phyloP scores from a whole-genome alignment of 1,140 invertebrate genomes.

The Zaprionus tsacasi region DNA sequence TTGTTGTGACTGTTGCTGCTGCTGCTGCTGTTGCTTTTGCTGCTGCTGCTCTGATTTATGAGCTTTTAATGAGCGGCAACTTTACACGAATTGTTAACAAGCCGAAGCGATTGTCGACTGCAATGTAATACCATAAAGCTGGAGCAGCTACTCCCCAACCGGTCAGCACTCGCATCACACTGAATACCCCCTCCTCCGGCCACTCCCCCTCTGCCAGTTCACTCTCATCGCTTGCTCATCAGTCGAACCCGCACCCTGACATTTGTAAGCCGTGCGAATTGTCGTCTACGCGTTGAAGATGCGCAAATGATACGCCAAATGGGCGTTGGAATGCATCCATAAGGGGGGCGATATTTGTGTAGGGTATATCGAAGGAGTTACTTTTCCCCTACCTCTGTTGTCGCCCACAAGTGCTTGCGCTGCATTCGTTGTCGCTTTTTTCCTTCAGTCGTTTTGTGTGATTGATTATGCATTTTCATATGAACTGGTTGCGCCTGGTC shows the following conservation, averaged over 20 bases:
- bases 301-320: constrained; percentile 71
- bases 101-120: constrained; percentile 33
- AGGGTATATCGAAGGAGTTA: constrained; percentile 8
- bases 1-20: constrained; percentile 8
- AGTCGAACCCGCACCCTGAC: constrained; percentile 64
- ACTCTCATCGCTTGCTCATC: constrained; percentile 20
- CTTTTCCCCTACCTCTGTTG: not conserved
- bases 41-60: constrained; percentile 70
- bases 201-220: not conserved
- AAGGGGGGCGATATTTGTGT: constrained; percentile 10
- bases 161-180: constrained; percentile 21
- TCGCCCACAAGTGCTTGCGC: constrained; percentile 19
- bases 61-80: constrained; percentile 80
- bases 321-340: constrained; percentile 48
- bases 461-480: constrained; percentile 81
- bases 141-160: constrained; percentile 35
- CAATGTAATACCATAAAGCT: constrained; percentile 43
- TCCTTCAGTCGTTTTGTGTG: constrained; percentile 59
- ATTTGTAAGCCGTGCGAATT: constrained; percentile 68
- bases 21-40: constrained; percentile 22
- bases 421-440: constrained; percentile 26
- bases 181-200: too few relatives aligned
- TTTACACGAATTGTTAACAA: constrained; percentile 82
- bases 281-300: constrained; percentile 59
- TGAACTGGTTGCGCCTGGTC: constrained; percentile 70